phyloP scores from a whole-genome alignment of 2,888 invertebrate species.

The Azorinus chamasolen region DNA sequence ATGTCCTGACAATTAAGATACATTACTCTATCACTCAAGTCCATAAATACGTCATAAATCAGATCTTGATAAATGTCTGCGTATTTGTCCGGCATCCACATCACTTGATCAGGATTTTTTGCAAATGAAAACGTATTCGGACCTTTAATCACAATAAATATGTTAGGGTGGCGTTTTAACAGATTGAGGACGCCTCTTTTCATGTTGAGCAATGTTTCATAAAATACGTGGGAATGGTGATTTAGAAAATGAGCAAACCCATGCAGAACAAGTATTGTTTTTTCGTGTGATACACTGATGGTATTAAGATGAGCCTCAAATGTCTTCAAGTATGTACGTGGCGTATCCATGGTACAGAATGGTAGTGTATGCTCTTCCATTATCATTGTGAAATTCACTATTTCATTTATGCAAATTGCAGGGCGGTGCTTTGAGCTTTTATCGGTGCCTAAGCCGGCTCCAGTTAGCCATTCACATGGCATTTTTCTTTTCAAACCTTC shows the following conservation, averaged over 20 bases:
- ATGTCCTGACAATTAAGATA: slow-evolving; percentile 49
- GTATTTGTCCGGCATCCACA: slow-evolving; percentile 62
- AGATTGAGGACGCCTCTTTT: slow-evolving; percentile 23
- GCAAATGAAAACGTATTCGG: slow-evolving; percentile 56
- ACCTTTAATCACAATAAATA: slow-evolving; percentile 45
- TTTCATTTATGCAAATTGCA: slow-evolving; percentile 29
- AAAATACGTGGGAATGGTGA: slow-evolving; percentile 47
- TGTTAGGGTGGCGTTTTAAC: slow-evolving; percentile 20
- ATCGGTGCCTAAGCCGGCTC: slow-evolving; percentile 29
- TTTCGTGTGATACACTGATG: slow-evolving; percentile 8
- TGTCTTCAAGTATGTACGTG: slow-evolving; percentile 45
- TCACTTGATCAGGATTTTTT: slow-evolving; percentile 32
- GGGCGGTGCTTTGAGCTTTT: slow-evolving; percentile 52
- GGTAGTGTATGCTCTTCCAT: slow-evolving; percentile 51
- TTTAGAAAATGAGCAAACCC: slow-evolving; percentile 48
- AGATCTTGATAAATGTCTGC: slow-evolving; percentile 40
- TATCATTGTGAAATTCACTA: slow-evolving; percentile 37
- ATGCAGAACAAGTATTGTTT: slow-evolving; percentile 31
- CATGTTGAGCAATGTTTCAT: slow-evolving; percentile 29
- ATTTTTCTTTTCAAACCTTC: slow-evolving; percentile 14
- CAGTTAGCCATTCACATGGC: slow-evolving; percentile 44
- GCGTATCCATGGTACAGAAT: slow-evolving; percentile 47
- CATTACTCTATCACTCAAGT: slow-evolving; percentile 34
- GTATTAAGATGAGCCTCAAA: slow-evolving; percentile 32
- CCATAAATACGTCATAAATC: slow-evolving; percentile 34